Percentiles rank a stretch among this genome's conserved stretches.
Conservation (phyloP, 2,113 vertebrate species). For the Cygnus atratus region DNA sequence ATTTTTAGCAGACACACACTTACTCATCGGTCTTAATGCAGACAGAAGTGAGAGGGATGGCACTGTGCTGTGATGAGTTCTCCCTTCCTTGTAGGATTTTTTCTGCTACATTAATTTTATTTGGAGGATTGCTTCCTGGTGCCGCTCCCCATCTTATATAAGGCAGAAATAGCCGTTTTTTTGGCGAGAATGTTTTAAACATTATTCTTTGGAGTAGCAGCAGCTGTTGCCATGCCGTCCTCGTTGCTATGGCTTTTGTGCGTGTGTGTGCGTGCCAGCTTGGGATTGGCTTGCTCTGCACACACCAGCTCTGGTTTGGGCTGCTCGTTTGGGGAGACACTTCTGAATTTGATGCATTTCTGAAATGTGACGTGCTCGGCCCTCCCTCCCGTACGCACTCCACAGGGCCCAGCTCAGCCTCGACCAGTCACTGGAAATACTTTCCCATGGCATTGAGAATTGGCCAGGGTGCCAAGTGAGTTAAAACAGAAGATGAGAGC, state of each 20-base stretch:
- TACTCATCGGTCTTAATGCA: neutral
- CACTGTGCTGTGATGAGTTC: neutral
- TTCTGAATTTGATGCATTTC: neutral
- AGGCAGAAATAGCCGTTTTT: neutral
- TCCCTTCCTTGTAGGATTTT: neutral
- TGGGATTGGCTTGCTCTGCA: conserved; percentile 8
- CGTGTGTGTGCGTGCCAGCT: neutral
- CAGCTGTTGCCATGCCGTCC: conserved; percentile 53
- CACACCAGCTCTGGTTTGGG: neutral
- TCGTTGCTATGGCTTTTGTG: conserved; percentile 61
- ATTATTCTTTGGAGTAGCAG: conserved; percentile 20
- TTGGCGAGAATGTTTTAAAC: neutral
- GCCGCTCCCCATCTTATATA: neutral
- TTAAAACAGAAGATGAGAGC: neutral
- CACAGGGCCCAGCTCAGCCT: neutral
- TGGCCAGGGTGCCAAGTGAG: neutral
- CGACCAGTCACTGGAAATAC: neutral
- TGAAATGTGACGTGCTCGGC: accelerated
- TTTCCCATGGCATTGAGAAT: neutral
- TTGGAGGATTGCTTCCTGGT: neutral
- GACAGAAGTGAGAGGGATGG: neutral
- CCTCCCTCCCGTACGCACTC: accelerated
- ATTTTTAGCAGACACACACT: neutral
- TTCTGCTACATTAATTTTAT: neutral
- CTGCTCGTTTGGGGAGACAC: neutral